Conservation (phyloP, 1,140 invertebrate species). For the Drosophila pseudoananassae region DNA sequence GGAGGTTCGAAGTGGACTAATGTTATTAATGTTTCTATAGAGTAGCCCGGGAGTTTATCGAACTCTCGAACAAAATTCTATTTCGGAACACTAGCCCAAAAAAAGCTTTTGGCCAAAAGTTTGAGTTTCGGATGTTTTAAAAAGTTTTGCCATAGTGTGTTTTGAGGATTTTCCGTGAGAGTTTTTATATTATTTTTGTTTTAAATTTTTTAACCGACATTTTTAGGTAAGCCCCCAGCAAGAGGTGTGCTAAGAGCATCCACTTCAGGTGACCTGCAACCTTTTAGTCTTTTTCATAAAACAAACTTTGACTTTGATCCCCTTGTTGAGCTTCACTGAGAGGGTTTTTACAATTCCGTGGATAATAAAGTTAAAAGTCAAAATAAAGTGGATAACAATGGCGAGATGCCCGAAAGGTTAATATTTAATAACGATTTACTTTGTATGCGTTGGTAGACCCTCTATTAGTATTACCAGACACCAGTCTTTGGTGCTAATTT, state of each 20-base stretch:
- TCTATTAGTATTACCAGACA: too few species aligned
- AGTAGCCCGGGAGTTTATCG: constrained; percentile 49
- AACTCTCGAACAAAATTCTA: constrained; percentile 38
- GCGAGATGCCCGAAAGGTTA: too few species aligned
- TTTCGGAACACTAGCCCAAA: constrained; percentile 31
- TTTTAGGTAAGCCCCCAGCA: constrained; percentile 21
- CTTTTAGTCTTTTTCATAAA: constrained; percentile 1
- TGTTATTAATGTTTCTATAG: constrained; percentile 75
- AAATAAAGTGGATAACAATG: too few species aligned
- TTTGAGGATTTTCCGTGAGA: constrained; percentile 10
- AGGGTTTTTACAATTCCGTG: background rate
- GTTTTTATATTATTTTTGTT: background rate
- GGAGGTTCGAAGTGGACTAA: constrained; percentile 32
- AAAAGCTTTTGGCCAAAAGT: constrained; percentile 44
- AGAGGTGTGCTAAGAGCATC: too few species aligned
- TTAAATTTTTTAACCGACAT: constrained; percentile 4
- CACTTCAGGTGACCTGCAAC: constrained; percentile 19
- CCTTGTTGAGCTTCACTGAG: constrained; percentile 5
- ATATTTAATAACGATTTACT: too few species aligned
- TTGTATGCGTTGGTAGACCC: too few species aligned
- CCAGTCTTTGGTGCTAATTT: constrained; percentile 23
- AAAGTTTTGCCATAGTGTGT: constrained; percentile 28
- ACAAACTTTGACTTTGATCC: constrained; percentile 24
- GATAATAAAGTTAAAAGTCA: too few species aligned
- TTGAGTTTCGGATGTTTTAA: constrained; percentile 11